These are phyloP conservation scores for Buceros bicornis DNA, from an alignment of 2,797 vertebrate genomes.

Conservation along the genomic window DNA sequence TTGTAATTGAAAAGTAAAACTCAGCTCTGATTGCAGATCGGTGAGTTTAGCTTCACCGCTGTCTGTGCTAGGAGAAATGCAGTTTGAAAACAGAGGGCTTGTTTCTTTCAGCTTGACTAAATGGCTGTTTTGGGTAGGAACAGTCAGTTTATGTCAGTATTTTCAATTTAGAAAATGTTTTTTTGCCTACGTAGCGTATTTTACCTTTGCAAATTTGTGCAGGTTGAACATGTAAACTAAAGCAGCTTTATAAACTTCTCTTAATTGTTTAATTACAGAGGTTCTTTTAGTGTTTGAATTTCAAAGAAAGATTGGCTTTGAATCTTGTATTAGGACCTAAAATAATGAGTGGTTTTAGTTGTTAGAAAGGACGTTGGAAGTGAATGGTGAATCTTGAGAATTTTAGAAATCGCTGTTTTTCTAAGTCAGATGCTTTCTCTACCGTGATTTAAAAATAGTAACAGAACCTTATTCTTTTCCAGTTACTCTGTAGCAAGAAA, in stretches of 20 bases:
- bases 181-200: neutral
- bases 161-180: neutral
- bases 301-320: neutral
- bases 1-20: neutral
- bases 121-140: neutral
- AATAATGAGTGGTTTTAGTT: neutral
- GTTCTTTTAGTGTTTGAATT: neutral
- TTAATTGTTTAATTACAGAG: neutral
- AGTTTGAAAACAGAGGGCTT: neutral
- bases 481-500: slow-evolving; percentile 91
- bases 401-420: neutral
- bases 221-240: neutral
- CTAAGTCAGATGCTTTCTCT: neutral
- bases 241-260: neutral
- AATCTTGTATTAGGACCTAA: neutral
- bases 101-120: neutral
- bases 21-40: neutral
- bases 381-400: neutral
- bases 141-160: neutral
- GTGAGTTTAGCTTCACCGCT: neutral
- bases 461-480: slow-evolving; percentile 4
- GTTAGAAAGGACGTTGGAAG: neutral
- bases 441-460: neutral
- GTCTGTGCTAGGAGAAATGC: neutral
- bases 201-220: neutral